phyloP scores from a whole-genome alignment of 2,797 vertebrate species.

The Tragopan temminckii region DNA sequence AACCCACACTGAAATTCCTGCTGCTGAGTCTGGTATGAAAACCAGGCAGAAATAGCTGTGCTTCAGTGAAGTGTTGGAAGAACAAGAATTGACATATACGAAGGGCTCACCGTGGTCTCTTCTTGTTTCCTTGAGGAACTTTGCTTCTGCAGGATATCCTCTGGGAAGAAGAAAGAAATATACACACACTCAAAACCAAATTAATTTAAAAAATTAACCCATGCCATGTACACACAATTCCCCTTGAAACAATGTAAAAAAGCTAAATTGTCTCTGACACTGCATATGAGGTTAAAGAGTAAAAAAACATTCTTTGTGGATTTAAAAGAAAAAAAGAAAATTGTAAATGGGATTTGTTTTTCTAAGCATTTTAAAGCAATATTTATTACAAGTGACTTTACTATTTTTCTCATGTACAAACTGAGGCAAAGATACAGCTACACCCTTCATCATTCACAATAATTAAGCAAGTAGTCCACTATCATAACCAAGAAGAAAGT shows the following conservation, averaged over 20 bases:
- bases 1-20: conserved; percentile 41
- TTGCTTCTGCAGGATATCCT: not conserved
- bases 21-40: conserved; percentile 16
- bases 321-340: not conserved
- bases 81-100: not conserved
- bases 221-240: not conserved
- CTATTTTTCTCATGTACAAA: not conserved
- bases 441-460: not conserved
- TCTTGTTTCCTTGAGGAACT: not conserved
- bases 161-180: not conserved
- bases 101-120: not conserved
- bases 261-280: not conserved
- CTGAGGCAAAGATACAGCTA: not conserved
- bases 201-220: not conserved
- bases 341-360: not conserved
- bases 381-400: not conserved
- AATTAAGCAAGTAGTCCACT: not conserved
- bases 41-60: not conserved
- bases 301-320: not conserved
- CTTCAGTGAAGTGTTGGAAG: not conserved
- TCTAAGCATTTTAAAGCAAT: not conserved
- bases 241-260: not conserved
- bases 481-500: accelerated
- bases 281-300: not conserved
- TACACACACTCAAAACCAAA: not conserved